Evolutionary conservation across 2,888 invertebrate genomes (phyloP).

Genomic region (Agrotis segetum): DNA sequence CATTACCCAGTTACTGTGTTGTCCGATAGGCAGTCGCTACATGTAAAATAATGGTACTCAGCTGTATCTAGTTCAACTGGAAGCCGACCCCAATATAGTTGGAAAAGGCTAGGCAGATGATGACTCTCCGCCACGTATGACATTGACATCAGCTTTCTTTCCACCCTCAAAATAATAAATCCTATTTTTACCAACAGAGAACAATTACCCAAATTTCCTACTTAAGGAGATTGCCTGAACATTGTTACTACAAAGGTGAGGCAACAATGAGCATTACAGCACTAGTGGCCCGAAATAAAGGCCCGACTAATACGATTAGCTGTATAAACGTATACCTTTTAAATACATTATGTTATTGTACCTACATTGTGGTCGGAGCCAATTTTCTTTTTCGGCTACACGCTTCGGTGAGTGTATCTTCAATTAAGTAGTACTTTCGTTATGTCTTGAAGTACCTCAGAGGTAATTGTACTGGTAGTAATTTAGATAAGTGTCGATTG

Average conservation of each 20-base stretch:
- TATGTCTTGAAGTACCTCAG: slow-evolving; percentile 1
- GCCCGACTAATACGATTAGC: slow-evolving; percentile 41
- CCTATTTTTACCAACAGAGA: too few relatives aligned
- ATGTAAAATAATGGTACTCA: too few relatives aligned
- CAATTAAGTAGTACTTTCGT: slow-evolving; percentile 33
- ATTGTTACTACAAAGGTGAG: slow-evolving; percentile 2
- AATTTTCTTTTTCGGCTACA: slow-evolving; percentile 33
- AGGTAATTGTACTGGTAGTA: slow-evolving; percentile 21
- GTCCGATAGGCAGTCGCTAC: too few relatives aligned
- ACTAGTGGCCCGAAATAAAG: slow-evolving; percentile 34
- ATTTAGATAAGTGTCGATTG: slow-evolving; percentile 21
- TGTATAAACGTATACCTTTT: slow-evolving; percentile 39
- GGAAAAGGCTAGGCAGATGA: too few relatives aligned
- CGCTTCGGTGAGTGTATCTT: slow-evolving; percentile 14
- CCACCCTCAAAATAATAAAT: too few relatives aligned
- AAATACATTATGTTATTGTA: slow-evolving; percentile 42
- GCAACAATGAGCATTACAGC: slow-evolving; percentile 32
- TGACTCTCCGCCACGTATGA: too few relatives aligned
- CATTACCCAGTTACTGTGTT: too few relatives aligned
- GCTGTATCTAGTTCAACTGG: too few relatives aligned
- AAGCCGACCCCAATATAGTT: too few relatives aligned
- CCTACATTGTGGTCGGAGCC: background rate
- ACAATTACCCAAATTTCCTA: slow-evolving; percentile 3
- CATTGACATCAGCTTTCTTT: too few relatives aligned
- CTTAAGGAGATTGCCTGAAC: slow-evolving; percentile 23